Evolutionary conservation across 2,888 invertebrate genomes (phyloP).

Genomic region (Tineola bisselliella): DNA sequence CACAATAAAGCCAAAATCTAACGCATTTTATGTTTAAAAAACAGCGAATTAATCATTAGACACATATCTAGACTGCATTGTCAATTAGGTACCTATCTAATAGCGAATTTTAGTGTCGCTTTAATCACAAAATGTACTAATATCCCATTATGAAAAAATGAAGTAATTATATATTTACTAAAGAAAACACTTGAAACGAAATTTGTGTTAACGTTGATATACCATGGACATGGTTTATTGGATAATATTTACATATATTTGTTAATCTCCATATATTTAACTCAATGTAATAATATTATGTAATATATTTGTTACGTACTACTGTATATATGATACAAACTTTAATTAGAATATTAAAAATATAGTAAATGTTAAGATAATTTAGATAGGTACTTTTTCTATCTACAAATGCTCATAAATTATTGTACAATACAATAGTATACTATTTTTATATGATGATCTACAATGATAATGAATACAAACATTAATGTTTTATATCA

Average conservation of each 20-base stretch:
- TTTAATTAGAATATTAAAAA: background rate
- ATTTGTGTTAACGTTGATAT: too few species aligned
- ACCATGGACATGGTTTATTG: too few species aligned
- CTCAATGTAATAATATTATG: background rate
- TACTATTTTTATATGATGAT: conserved; percentile 8
- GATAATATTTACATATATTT: too few species aligned
- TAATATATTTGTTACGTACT: background rate
- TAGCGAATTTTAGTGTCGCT: too few species aligned
- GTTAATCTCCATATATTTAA: too few species aligned
- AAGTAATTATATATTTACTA: too few species aligned
- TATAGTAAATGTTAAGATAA: background rate
- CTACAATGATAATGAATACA: background rate
- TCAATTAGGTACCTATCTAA: background rate
- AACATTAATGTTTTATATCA: background rate
- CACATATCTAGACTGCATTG: background rate
- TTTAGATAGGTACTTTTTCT: background rate
- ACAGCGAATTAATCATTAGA: background rate
- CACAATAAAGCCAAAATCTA: too few species aligned
- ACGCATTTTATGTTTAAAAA: background rate
- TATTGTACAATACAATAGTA: conserved; percentile 3
- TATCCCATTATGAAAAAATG: too few species aligned
- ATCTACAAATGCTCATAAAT: background rate
- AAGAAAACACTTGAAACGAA: too few species aligned
- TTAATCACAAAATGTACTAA: too few species aligned
- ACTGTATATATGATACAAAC: background rate